Conservation (phyloP, 2,113 vertebrate species). For the Scomber japonicus region DNA sequence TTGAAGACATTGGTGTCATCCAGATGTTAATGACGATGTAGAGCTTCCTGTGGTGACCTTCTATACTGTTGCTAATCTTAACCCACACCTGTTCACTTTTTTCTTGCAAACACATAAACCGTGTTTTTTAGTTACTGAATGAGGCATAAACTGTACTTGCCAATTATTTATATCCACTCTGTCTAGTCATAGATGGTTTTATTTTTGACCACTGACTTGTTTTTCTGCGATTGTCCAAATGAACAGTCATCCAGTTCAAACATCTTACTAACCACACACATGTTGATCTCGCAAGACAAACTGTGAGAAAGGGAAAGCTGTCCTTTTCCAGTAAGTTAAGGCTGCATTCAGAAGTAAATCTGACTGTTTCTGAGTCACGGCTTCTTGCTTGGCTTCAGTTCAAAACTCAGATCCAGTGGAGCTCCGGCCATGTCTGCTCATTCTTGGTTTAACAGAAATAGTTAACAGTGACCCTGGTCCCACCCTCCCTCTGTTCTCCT, state of each 20-base stretch:
- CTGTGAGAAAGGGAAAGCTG: background rate
- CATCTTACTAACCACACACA: constrained; percentile 5
- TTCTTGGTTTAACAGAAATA: constrained; percentile 64
- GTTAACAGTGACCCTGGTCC: constrained; percentile 64
- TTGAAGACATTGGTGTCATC: background rate
- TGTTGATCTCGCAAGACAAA: constrained; percentile 26
- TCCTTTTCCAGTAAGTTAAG: constrained; percentile 1
- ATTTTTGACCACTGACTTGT: background rate
- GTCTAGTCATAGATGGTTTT: background rate
- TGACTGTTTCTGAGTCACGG: constrained; percentile 2
- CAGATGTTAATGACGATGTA: background rate
- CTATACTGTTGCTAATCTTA: background rate
- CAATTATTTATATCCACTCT: background rate
- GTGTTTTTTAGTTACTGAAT: no score
- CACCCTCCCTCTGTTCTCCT: constrained; percentile 75
- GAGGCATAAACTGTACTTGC: no score
- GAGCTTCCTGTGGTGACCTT: background rate
- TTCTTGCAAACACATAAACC: no score
- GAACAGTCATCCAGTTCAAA: constrained; percentile 27
- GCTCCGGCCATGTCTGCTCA: constrained; percentile 37
- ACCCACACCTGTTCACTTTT: background rate
- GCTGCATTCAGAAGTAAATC: constrained; percentile 38
- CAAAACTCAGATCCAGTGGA: background rate
- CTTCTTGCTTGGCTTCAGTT: constrained; percentile 3
- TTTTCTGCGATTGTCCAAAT: constrained; percentile 7